Evolutionary conservation across 2,797 vertebrate genomes (phyloP).

Genomic region (Pangasius djambal): DNA sequence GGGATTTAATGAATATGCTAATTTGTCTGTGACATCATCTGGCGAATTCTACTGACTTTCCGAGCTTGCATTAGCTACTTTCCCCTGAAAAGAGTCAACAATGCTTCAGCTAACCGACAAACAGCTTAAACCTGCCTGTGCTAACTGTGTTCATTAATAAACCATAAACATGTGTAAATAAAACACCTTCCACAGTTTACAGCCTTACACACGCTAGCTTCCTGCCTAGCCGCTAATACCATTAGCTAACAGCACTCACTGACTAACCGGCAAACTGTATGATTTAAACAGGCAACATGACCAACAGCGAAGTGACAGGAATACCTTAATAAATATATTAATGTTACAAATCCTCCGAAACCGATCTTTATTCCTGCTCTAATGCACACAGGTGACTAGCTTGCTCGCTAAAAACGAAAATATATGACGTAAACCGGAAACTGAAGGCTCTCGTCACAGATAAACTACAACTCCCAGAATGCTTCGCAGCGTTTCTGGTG

Average conservation of each 20-base stretch:
- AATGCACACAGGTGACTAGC: not conserved
- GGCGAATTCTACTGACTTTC: not conserved
- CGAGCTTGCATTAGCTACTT: not conserved
- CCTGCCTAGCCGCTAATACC: not conserved
- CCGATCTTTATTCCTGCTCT: not conserved
- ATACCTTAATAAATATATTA: not conserved
- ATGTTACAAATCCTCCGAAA: not conserved
- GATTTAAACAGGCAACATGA: not conserved
- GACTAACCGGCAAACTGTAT: not conserved
- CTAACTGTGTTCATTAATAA: not conserved
- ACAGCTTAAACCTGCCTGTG: not conserved
- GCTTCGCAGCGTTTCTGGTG: conserved; percentile 29
- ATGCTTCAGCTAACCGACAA: not conserved
- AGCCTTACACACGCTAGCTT: not conserved
- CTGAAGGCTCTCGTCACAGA: not conserved
- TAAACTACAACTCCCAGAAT: conserved; percentile 56
- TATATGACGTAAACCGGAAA: conserved; percentile 31
- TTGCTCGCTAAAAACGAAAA: conserved; percentile 26
- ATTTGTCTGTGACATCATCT: not conserved
- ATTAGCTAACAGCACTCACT: not conserved
- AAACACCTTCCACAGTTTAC: not conserved
- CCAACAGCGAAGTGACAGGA: not conserved
- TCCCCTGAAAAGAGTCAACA: not conserved
- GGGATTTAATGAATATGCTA: not conserved
- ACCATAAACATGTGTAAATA: not conserved